Evolutionary conservation across 2,797 vertebrate species (phyloP), one percentile per base, ranked within the genome.

Genomic region (Taeniopygia guttata): DNA sequence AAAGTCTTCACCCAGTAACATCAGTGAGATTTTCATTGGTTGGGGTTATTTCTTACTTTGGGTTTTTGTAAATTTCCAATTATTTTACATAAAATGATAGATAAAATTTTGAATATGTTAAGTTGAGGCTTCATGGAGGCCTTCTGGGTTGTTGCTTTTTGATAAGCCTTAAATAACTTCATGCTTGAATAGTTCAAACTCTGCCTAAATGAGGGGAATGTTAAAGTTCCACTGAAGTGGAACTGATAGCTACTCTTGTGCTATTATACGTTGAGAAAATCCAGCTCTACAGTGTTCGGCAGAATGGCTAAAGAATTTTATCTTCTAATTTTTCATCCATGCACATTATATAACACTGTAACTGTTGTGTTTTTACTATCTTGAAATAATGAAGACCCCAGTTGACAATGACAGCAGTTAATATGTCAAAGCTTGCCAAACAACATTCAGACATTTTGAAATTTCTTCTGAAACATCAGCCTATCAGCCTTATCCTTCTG

Each of bases 1-100:
- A 3, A 56, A 30, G 16, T 56, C 23, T 73, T 80, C 16, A 16
- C 5, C 29, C 8, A 38, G 10, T 52, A 80, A 62, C 2, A 27
- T 22, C 9, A 9, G 5, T 25, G 3, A 7, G 2, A 0, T 3
- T 14, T 23, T 52, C 52, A 10, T 21, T 66, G 15, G 5, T 25
- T 40, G 48, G 13, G 0, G 5, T 46, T 54, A 23, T 78, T 69
- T 20, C 54, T 84, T 6, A 11, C 23, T 55, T 64, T 20, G 8
- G 1, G 30, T 62, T 91, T 81, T 67, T 51, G 6, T 12, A n/a
- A 63, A 60, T 48, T 40, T 76, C 6, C 52, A 79, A 80, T 36
- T 51, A 0, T 42, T 54, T 68, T 70, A 6, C 51, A 60, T 56
- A 27, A 92, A 79, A 58, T 60, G 15, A 8, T 56, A 30, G 36